Conservation (phyloP, 2,888 invertebrate genomes). For the Calameuta pallipes region DNA sequence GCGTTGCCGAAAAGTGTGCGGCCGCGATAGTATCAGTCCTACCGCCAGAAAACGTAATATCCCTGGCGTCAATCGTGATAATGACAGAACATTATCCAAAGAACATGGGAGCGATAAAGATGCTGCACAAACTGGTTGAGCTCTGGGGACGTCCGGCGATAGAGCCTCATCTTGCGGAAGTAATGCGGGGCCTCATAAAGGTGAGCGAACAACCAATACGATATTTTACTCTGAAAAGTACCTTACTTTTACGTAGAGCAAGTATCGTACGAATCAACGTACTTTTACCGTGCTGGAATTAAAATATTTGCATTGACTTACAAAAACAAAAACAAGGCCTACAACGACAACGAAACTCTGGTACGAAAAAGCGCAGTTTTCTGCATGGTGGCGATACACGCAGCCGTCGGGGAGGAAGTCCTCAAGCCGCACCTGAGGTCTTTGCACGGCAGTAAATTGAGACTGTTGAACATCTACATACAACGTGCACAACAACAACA, state of each 20-base stretch:
- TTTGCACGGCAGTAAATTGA: constrained; percentile 90
- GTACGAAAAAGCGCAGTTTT: constrained; percentile 97
- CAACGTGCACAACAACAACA: constrained; percentile 70
- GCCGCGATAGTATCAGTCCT: constrained; percentile 82
- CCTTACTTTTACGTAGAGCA: not conserved
- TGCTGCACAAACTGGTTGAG: constrained; percentile 87
- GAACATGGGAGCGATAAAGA: constrained; percentile 92
- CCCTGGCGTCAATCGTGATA: constrained; percentile 85
- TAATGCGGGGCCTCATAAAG: constrained; percentile 91
- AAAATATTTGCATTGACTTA: constrained; percentile 36
- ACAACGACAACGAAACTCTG: constrained; percentile 91
- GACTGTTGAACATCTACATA: constrained; percentile 84
- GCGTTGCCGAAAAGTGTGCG: constrained; percentile 88
- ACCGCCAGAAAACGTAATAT: constrained; percentile 82
- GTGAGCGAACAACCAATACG: constrained; percentile 65
- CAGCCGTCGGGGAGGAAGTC: constrained; percentile 87
- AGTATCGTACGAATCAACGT: not conserved
- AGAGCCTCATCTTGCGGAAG: constrained; percentile 79
- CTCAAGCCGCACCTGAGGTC: constrained; percentile 84
- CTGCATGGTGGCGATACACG: constrained; percentile 95
- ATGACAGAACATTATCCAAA: constrained; percentile 88
- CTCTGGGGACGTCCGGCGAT: constrained; percentile 78
- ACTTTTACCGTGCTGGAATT: not conserved
- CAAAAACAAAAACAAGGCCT: constrained; percentile 71
- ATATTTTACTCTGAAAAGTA: not conserved